Percentiles rank a stretch among this genome's conserved stretches.
Conservation (phyloP, 2,797 vertebrate species). For the Danio albolineatus region DNA sequence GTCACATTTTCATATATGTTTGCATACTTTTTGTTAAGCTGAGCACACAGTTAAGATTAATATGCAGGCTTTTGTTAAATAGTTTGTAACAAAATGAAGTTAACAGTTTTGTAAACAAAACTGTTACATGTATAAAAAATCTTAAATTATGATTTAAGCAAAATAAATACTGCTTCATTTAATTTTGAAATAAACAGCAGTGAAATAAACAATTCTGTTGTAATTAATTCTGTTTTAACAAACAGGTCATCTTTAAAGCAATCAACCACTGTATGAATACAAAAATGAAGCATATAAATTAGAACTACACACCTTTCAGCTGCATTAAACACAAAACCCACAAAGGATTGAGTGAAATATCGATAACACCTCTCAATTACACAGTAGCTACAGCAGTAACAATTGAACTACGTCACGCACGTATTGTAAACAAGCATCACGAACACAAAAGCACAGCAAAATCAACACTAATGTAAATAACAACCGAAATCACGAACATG, state of each 20-base stretch:
- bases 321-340: not conserved
- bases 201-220: not conserved
- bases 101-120: not conserved
- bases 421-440: not conserved
- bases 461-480: not conserved
- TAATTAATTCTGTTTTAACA: not conserved
- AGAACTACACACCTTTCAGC: not conserved
- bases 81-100: not conserved
- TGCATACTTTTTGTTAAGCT: too few relatives aligned
- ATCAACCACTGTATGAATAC: not conserved
- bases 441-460: not conserved
- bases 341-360: not conserved
- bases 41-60: too few relatives aligned
- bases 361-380: not conserved
- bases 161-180: not conserved
- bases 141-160: not conserved
- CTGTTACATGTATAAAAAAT: not conserved
- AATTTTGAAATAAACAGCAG: not conserved
- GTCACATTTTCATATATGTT: too few relatives aligned
- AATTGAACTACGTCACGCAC: not conserved
- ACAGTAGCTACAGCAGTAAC: not conserved
- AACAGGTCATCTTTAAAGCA: not conserved
- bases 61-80: too few relatives aligned
- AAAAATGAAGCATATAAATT: not conserved
- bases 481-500: not conserved